Conservation (phyloP, 2,888 invertebrate genomes). For the Phytoseiulus persimilis region DNA sequence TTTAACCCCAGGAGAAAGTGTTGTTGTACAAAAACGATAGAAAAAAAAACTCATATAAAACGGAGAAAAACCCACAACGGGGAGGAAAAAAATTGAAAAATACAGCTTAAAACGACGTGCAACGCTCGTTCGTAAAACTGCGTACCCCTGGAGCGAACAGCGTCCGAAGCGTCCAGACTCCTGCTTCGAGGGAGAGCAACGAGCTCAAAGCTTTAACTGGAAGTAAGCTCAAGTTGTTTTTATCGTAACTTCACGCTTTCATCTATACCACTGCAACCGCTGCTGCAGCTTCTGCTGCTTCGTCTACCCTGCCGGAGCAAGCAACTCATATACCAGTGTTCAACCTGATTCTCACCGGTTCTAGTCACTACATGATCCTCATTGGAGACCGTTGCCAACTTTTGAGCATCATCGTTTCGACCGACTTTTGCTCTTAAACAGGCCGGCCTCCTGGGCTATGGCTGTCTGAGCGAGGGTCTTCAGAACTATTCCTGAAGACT, state of each 20-base stretch:
- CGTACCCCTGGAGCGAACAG: background rate
- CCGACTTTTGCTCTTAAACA: background rate
- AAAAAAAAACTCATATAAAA: background rate
- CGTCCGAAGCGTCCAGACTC: background rate
- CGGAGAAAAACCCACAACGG: background rate
- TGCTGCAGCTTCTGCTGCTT: background rate
- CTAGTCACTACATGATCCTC: constrained; percentile 38
- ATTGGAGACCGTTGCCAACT: constrained; percentile 26
- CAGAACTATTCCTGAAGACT: background rate
- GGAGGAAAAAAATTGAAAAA: constrained; percentile 16
- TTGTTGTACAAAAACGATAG: background rate
- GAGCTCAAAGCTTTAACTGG: background rate
- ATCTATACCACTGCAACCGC: background rate
- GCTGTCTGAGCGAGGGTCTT: constrained; percentile 13
- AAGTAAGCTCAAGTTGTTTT: background rate
- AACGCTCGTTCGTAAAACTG: background rate
- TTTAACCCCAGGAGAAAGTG: background rate
- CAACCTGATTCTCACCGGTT: background rate
- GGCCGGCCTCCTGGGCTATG: background rate
- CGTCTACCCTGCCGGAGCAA: background rate
- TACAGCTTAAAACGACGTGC: constrained; percentile 6
- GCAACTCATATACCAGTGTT: background rate
- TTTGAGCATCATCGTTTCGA: constrained; percentile 25
- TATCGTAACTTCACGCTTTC: background rate
- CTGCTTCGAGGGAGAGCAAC: background rate